These are phyloP conservation scores for Corythucha ciliata DNA, from an alignment of 2,888 invertebrate species.

Conservation along the genomic window DNA sequence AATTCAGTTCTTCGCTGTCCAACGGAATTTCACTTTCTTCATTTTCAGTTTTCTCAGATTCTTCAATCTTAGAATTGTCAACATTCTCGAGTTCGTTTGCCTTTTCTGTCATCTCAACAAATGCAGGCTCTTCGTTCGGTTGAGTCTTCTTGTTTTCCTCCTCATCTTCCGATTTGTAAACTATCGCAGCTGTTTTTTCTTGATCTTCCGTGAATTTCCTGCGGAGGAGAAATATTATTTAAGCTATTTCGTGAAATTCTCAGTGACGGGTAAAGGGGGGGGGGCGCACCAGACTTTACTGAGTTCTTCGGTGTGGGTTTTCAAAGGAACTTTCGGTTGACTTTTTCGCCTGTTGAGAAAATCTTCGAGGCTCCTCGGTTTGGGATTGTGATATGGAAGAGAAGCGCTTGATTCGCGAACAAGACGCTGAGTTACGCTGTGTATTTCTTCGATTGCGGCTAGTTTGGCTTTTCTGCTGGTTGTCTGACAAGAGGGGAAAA, in stretches of 20 bases:
- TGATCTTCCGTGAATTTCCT: constrained; percentile 42
- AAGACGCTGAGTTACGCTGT: constrained; percentile 74
- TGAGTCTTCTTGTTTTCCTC: constrained; percentile 15
- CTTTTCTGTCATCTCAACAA: not conserved
- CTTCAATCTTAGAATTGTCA: not conserved
- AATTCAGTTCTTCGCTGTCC: not conserved
- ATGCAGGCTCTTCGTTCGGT: not conserved
- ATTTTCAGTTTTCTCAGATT: not conserved
- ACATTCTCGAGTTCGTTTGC: not conserved
- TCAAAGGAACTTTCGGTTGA: constrained; percentile 46
- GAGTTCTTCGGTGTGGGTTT: constrained; percentile 59
- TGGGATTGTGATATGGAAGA: constrained; percentile 80
- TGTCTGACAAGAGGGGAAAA: constrained; percentile 43
- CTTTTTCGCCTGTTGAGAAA: constrained; percentile 52
- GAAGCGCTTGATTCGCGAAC: constrained; percentile 64
- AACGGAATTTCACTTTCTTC: not conserved
- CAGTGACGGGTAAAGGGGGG: no score
- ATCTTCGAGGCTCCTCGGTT: constrained; percentile 66
- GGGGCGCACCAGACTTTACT: constrained; percentile 58
- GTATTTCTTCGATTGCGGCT: constrained; percentile 60
- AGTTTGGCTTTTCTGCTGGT: constrained; percentile 49
- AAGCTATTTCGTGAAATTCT: not conserved
- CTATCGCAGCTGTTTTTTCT: constrained; percentile 41
- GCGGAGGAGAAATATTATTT: not conserved
- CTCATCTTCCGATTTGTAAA: constrained; percentile 38